These are phyloP conservation scores for Orthosia cruda DNA, from an alignment of 2,888 invertebrate species.

Conservation along the genomic window DNA sequence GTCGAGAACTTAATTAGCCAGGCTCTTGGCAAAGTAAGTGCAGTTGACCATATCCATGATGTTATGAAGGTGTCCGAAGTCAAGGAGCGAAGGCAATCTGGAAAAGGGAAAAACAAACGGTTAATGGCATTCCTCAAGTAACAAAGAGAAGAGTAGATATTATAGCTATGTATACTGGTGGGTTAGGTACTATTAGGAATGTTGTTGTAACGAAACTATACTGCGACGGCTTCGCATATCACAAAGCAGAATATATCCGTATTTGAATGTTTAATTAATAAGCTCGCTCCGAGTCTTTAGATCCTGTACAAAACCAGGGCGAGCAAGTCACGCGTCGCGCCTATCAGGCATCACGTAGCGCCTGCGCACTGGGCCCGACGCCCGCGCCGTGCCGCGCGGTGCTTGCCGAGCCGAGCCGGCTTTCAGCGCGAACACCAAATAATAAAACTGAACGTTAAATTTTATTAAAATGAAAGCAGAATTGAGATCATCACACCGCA, in stretches of 20 bases:
- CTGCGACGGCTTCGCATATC: constrained; percentile 51
- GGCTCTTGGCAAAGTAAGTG: constrained; percentile 72
- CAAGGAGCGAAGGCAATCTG: constrained; percentile 75
- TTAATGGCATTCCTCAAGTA: constrained; percentile 39
- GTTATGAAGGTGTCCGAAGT: constrained; percentile 63
- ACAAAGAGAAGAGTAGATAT: constrained; percentile 7
- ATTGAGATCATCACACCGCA: constrained; percentile 71
- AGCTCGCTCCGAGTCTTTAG: constrained; percentile 81
- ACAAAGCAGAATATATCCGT: constrained; percentile 70
- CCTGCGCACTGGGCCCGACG: constrained; percentile 57
- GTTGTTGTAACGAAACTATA: constrained; percentile 33
- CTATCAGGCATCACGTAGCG: constrained; percentile 81
- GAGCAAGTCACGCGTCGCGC: constrained; percentile 88
- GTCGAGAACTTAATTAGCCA: constrained; percentile 80
- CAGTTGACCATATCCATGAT: constrained; percentile 78
- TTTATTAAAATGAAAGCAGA: constrained; percentile 72
- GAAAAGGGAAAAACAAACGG: constrained; percentile 75
- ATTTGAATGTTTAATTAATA: constrained; percentile 86
- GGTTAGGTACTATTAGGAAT: constrained; percentile 6
- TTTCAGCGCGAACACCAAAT: constrained; percentile 59
- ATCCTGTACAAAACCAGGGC: constrained; percentile 89
- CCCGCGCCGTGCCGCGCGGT: constrained; percentile 32
- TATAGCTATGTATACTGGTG: not conserved
- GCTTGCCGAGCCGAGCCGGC: constrained; percentile 43
- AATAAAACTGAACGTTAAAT: constrained; percentile 67